phyloP scores from a whole-genome alignment of 2,797 vertebrate genomes.

The Myotis pilosus region DNA sequence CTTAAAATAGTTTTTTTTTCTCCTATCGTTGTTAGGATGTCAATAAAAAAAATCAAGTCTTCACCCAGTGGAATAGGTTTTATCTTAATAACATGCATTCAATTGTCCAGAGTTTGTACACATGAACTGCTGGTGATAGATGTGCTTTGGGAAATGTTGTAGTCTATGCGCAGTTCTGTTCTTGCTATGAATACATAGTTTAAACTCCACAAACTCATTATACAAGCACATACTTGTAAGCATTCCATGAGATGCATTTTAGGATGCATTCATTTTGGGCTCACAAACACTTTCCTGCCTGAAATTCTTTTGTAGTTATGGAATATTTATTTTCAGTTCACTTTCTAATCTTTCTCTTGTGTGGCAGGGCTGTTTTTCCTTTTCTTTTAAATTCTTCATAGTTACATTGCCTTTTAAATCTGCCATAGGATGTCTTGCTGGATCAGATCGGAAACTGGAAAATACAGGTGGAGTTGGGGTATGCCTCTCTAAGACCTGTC shows the following conservation, averaged over 20 bases:
- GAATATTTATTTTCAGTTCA: slow-evolving; percentile 38
- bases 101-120: not conserved
- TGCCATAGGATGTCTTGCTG: not conserved
- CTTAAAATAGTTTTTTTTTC: not conserved
- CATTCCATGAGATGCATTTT: not conserved
- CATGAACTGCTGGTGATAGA: not conserved
- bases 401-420: not conserved
- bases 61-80: slow-evolving; percentile 23
- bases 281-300: not conserved
- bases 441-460: not conserved
- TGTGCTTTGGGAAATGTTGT: not conserved
- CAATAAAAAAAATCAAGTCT: not conserved
- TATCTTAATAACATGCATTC: not conserved
- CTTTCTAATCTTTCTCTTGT: slow-evolving; percentile 34
- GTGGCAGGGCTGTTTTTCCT: not conserved
- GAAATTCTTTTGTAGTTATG: slow-evolving; percentile 44
- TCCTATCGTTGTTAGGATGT: not conserved
- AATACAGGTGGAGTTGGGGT: not conserved
- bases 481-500: not conserved
- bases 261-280: not conserved
- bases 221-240: not conserved
- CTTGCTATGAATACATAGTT: not conserved
- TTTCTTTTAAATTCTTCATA: not conserved
- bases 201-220: not conserved
- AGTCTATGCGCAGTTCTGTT: not conserved